These are phyloP conservation scores for Montipora sp. DNA, from an alignment of 64 coral and sea anemone species.

Conservation along the genomic window DNA sequence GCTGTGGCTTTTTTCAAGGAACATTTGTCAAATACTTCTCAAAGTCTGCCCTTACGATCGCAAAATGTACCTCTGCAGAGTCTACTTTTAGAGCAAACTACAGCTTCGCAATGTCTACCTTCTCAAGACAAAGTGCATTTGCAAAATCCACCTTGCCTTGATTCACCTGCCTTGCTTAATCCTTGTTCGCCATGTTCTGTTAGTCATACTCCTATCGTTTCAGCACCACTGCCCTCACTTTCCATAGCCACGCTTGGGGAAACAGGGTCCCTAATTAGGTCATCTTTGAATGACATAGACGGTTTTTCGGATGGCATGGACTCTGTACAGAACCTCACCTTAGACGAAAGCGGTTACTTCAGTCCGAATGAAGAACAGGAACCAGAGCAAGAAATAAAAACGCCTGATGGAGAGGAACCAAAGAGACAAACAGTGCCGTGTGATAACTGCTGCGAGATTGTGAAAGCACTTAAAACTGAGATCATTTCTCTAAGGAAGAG, in stretches of 20 bases:
- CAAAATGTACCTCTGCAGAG: too few species aligned
- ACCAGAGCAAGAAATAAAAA: not conserved
- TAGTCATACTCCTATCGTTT: not conserved
- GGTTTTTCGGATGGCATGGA: not conserved
- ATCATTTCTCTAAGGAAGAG: conserved; percentile 12
- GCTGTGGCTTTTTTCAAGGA: conserved; percentile 33
- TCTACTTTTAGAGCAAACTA: too few species aligned
- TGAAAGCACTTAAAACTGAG: conserved; percentile 8
- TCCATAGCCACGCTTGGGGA: not conserved
- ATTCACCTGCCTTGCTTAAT: too few species aligned
- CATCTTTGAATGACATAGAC: not conserved
- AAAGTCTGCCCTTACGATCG: too few species aligned
- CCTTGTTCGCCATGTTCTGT: too few species aligned
- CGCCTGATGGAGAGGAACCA: not conserved
- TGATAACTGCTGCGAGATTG: not conserved
- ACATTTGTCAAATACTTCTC: not conserved
- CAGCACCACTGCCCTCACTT: not conserved
- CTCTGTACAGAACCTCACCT: not conserved
- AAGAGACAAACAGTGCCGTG: not conserved
- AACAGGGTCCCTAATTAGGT: conserved; percentile 1
- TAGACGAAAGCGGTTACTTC: not conserved
- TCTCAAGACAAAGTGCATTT: not conserved
- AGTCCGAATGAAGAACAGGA: not conserved
- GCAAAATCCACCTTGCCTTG: not conserved
- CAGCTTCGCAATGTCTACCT: not conserved